Conservation (phyloP, 2,113 vertebrate species). For the Oryzias javanicus region DNA sequence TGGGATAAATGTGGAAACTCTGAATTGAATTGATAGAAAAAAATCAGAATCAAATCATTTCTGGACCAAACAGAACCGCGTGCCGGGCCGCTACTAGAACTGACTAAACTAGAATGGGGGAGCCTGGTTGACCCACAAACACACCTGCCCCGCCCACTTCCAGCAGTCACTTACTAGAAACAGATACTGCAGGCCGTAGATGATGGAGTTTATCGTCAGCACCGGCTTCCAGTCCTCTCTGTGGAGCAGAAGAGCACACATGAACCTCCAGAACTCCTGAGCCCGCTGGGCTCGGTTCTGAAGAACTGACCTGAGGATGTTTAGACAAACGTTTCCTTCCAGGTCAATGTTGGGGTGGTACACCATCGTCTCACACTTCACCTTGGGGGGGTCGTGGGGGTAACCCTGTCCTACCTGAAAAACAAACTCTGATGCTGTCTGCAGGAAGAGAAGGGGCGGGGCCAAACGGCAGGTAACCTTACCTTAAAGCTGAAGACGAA, state of each 20-base stretch:
- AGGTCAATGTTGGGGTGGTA: constrained; percentile 98
- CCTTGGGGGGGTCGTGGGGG: constrained; percentile 95
- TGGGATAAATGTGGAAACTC: too few relatives aligned
- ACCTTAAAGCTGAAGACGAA: constrained; percentile 99
- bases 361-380: constrained; percentile 98
- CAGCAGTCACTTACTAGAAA: constrained; percentile 85
- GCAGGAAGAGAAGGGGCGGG: neutral
- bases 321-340: constrained; percentile 98
- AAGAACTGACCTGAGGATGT: constrained; percentile 85
- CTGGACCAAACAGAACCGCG: too few relatives aligned
- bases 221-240: constrained; percentile 99
- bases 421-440: neutral
- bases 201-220: constrained; percentile 97
- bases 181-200: constrained; percentile 97
- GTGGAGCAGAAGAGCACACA: constrained; percentile 32
- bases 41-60: too few relatives aligned
- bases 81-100: too few relatives aligned
- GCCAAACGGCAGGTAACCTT: constrained; percentile 47
- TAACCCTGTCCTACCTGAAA: constrained; percentile 93
- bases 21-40: too few relatives aligned
- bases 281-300: too few relatives aligned
- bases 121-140: too few relatives aligned
- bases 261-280: too few relatives aligned
- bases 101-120: too few relatives aligned
- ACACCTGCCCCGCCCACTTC: too few relatives aligned